Evolutionary conservation across 2,888 invertebrate genomes (phyloP).

Genomic region (Clivina fossor): DNA sequence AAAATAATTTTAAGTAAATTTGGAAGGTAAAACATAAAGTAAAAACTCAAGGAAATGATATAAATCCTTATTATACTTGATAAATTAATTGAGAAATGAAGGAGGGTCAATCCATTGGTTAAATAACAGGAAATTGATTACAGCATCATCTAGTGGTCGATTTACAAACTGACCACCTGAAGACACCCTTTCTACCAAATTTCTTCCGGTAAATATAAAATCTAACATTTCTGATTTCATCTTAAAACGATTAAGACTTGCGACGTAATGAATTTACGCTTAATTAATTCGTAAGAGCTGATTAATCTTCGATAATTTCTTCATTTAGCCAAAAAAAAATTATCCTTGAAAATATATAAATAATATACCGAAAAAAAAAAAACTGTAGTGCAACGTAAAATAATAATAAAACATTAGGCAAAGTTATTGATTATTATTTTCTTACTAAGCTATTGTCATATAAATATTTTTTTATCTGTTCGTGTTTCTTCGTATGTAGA

Average conservation of each 20-base stretch:
- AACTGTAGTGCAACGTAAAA: too few relatives aligned
- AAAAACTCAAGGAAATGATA: too few relatives aligned
- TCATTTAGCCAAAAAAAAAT: too few relatives aligned
- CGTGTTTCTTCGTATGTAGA: not conserved
- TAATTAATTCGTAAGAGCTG: constrained; percentile 8
- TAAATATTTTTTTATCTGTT: not conserved
- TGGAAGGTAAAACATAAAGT: too few relatives aligned
- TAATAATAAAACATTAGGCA: not conserved
- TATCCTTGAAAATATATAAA: too few relatives aligned
- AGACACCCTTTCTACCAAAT: not conserved
- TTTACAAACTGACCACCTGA: constrained; percentile 7
- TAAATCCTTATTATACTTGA: too few relatives aligned
- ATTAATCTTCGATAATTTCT: too few relatives aligned
- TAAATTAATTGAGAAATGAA: not conserved
- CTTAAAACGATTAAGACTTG: constrained; percentile 4
- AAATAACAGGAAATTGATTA: constrained; percentile 20
- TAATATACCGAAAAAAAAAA: too few relatives aligned
- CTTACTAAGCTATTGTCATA: constrained; percentile 2
- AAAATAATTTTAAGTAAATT: too few relatives aligned
- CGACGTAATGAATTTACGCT: constrained; percentile 5
- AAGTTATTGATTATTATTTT: not conserved
- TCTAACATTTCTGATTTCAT: too few relatives aligned
- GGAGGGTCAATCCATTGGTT: constrained; percentile 2
- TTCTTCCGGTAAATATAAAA: too few relatives aligned
- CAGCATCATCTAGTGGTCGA: not conserved